Percentiles rank a stretch among this genome's conserved stretches.
These are phyloP conservation scores for Ophion ellenae DNA, from an alignment of 2,888 invertebrate species.

Conservation along the genomic window DNA sequence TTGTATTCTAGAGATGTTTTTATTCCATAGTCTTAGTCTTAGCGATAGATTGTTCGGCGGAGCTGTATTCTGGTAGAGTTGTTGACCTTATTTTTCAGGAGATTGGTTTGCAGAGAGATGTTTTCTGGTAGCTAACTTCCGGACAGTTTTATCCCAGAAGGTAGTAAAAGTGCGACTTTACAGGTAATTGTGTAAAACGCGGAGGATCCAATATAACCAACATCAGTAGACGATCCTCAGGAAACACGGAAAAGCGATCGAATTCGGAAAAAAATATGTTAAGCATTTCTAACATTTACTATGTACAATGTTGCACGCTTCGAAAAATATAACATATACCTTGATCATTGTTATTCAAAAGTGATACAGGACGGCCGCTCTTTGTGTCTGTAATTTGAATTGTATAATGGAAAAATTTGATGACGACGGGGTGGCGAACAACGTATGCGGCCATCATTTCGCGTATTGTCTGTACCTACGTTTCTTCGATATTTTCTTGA, in stretches of 20 bases:
- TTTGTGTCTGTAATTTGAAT: not conserved
- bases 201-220: not conserved
- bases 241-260: not conserved
- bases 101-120: too few relatives aligned
- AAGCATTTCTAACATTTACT: slow-evolving; percentile 76
- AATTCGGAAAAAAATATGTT: slow-evolving; percentile 72
- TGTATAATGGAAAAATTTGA: not conserved
- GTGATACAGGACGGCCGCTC: not conserved
- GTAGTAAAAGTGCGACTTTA: not conserved
- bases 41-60: too few relatives aligned
- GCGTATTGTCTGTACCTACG: too few relatives aligned
- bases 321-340: slow-evolving; percentile 1
- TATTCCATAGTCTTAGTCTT: too few relatives aligned
- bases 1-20: too few relatives aligned
- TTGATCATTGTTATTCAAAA: not conserved
- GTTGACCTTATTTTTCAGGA: too few relatives aligned
- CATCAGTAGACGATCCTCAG: not conserved
- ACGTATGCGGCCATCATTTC: too few relatives aligned
- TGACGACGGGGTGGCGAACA: too few relatives aligned
- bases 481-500: too few relatives aligned
- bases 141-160: not conserved
- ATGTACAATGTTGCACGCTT: slow-evolving; percentile 8
- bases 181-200: not conserved
- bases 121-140: not conserved
- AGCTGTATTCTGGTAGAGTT: too few relatives aligned